Base-by-base conservation (phyloP, 1,140 invertebrate species). In the Chironomus striatipennis region DNA sequence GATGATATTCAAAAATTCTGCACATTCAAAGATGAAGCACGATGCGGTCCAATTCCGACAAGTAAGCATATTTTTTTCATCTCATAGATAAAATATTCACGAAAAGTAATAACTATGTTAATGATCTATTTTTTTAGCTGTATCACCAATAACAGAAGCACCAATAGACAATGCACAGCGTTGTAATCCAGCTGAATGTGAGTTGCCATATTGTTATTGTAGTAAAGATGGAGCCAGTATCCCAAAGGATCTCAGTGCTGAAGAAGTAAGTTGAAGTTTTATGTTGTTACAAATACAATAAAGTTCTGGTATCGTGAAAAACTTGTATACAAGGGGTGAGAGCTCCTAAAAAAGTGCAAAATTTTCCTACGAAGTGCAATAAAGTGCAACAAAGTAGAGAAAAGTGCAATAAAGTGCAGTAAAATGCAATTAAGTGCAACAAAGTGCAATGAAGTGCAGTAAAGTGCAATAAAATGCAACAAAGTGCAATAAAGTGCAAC, bases 131-230 rank as follows among this genome's bases (percentile, higher is more conserved):
- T 73, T 18, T 73, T 6, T 78, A 94, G 92, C 92, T 12, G 89
- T 88, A 75, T 88, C 92, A 10, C 92, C 93, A 2, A 85, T 88
- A 47, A 95, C 93, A 0, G 93, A 94, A 81, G 85, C 90, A 6
- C 91, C 93, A 4, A 83, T 87, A 42, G 92, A 95, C 80, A 84
- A 92, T 75, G 93, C 93, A 2, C 85, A 86, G 57, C 90, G 88
- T 80, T 97, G 95, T 80, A 89, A 96, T 77, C 84, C 87, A 0
- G 83, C 87, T 0, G 85, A 89, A 65, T 98, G 96, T 79, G 80
- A 85, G 73, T 85, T 98, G 74, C 96, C 96, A 7, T 94, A 96
- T 78, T 98, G 96, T 80, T 97, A 92, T 83, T 98, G 96, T 81
- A 95, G 94, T 6, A 91, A 92, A 79, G 94, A 97, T 83, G 94